Conservation (phyloP, 2,888 invertebrate genomes). For the Watsonalla cultraria region DNA sequence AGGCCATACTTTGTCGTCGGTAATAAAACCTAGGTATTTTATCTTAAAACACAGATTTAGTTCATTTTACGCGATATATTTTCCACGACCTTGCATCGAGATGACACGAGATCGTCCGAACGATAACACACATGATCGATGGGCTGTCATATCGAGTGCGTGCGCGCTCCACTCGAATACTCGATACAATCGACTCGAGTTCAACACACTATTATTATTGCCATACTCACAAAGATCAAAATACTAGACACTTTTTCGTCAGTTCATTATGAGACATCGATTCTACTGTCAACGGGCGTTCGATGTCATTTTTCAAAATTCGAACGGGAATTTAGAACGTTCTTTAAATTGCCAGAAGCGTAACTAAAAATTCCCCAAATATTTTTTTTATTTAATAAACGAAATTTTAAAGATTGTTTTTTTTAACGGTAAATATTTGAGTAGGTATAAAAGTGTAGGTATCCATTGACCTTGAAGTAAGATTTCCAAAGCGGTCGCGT, state of each 20-base stretch:
- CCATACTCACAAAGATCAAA: slow-evolving; percentile 19
- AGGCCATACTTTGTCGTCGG: too few species aligned
- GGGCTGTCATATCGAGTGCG: slow-evolving; percentile 40
- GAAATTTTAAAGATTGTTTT: background rate
- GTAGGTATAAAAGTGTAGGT: background rate
- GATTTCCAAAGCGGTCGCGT: slow-evolving; percentile 5
- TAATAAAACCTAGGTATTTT: background rate
- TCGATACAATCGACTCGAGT: slow-evolving; percentile 34
- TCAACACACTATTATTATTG: slow-evolving; percentile 23
- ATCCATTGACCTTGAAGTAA: slow-evolving; percentile 8
- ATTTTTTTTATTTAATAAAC: too few species aligned
- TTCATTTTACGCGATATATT: slow-evolving; percentile 10
- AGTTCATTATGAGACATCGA: slow-evolving; percentile 37
- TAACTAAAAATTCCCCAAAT: background rate
- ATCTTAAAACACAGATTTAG: background rate
- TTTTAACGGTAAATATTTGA: background rate
- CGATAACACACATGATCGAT: slow-evolving; percentile 52
- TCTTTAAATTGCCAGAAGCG: background rate
- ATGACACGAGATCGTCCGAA: slow-evolving; percentile 40
- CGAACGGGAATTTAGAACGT: background rate
- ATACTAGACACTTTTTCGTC: slow-evolving; percentile 2
- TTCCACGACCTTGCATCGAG: slow-evolving; percentile 45
- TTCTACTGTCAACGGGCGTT: slow-evolving; percentile 40
- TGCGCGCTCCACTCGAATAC: slow-evolving; percentile 25
- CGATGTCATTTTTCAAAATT: slow-evolving; percentile 19